Percentiles rank a stretch among this genome's conserved stretches.
Conservation (phyloP, 2,113 vertebrate genomes). For the Mystacornis crossleyi region DNA sequence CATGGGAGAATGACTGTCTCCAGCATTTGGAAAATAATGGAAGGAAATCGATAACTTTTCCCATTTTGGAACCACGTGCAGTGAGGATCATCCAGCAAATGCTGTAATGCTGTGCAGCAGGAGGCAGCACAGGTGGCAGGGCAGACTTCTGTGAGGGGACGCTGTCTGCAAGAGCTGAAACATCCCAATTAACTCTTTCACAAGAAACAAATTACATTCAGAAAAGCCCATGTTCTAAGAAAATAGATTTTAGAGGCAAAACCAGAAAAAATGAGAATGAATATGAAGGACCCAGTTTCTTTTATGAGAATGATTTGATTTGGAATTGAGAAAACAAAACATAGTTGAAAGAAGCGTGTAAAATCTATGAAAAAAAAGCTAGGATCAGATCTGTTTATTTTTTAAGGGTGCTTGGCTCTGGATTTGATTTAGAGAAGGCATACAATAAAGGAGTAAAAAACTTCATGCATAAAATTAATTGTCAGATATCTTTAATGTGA, state of each 20-base stretch:
- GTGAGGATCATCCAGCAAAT: neutral
- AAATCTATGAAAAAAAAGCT: neutral
- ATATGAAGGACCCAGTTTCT: neutral
- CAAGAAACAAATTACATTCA: neutral
- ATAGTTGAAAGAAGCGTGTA: neutral
- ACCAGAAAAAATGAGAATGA: neutral
- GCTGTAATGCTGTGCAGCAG: neutral
- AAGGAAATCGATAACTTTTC: neutral
- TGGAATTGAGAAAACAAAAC: neutral
- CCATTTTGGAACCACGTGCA: fast-evolving
- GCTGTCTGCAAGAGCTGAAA: neutral
- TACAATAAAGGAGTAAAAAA: neutral
- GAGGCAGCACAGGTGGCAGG: neutral
- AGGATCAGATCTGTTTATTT: neutral
- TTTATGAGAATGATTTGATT: neutral
- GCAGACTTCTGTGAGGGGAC: fast-evolving
- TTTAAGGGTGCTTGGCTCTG: neutral
- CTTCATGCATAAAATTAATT: neutral
- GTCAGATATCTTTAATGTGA: neutral
- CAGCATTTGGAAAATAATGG: neutral
- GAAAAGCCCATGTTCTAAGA: neutral
- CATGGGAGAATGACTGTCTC: neutral
- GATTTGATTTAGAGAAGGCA: neutral
- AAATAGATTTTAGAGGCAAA: neutral
- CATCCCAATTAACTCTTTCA: neutral